These are phyloP conservation scores for Pangasius macronema DNA, from an alignment of 2,797 vertebrate genomes.

Conservation along the genomic window DNA sequence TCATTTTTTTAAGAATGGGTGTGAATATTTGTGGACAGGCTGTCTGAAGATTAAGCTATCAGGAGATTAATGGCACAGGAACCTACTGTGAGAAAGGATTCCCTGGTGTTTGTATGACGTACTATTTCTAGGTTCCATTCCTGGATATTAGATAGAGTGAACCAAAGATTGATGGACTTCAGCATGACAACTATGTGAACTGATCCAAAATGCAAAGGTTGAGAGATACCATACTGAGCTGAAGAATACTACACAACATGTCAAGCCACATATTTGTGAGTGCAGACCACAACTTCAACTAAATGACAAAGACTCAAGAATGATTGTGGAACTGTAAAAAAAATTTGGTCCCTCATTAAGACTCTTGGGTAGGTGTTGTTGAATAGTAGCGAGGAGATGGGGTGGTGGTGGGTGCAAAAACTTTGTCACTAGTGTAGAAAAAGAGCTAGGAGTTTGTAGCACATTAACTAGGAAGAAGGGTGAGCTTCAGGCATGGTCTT, in stretches of 20 bases:
- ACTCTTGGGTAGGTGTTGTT: background rate
- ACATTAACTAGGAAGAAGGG: background rate
- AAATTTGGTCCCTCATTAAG: background rate
- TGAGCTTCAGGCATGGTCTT: background rate
- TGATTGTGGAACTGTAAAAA: background rate
- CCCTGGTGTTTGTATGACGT: background rate
- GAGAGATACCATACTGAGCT: background rate
- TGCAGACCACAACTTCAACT: background rate
- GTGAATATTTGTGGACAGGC: background rate
- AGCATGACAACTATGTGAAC: background rate
- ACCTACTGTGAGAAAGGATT: background rate
- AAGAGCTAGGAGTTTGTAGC: background rate
- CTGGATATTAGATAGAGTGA: background rate
- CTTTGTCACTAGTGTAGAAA: background rate
- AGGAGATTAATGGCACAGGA: background rate
- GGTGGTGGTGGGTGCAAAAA: background rate
- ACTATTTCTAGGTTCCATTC: background rate
- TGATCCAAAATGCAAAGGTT: background rate
- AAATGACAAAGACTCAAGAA: background rate
- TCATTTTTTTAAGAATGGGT: background rate
- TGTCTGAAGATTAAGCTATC: background rate
- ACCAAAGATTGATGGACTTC: background rate
- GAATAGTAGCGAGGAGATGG: background rate
- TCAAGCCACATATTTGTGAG: background rate
- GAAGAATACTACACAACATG: background rate